phyloP scores from a whole-genome alignment of 2,113 vertebrate genomes.

The Callaeas wilsoni region DNA sequence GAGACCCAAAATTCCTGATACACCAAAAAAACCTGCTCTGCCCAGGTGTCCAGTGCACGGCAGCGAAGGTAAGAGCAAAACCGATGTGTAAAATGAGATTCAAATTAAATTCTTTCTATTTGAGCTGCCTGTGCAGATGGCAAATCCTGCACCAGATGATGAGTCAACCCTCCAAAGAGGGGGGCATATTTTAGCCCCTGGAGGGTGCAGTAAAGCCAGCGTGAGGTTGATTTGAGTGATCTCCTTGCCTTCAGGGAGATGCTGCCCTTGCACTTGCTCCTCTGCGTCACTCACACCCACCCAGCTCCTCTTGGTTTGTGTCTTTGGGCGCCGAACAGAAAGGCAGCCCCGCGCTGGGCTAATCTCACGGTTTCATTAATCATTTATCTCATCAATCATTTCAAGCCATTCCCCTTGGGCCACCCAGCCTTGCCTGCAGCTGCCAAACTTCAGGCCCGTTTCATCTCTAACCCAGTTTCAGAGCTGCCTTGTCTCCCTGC shows the following conservation, averaged over 20 bases:
- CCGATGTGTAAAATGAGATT: not conserved
- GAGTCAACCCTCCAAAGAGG: not conserved
- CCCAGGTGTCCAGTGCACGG: not conserved
- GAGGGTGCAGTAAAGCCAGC: not conserved
- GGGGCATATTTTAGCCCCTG: not conserved
- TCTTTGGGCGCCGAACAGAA: not conserved
- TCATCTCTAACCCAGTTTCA: slow-evolving; percentile 57
- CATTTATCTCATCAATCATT: slow-evolving; percentile 58
- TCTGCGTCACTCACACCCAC: not conserved
- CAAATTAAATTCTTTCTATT: not conserved
- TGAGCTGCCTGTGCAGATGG: not conserved
- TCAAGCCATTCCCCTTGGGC: not conserved
- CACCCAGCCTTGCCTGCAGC: slow-evolving; percentile 39
- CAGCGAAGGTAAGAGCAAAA: not conserved
- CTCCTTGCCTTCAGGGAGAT: not conserved
- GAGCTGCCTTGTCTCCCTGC: slow-evolving; percentile 7
- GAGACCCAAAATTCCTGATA: not conserved
- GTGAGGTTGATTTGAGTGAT: not conserved
- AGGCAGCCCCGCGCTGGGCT: not conserved
- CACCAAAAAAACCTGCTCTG: not conserved
- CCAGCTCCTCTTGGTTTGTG: not conserved
- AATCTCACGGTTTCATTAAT: slow-evolving; percentile 38
- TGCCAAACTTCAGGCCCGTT: slow-evolving; percentile 30
- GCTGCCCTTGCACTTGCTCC: not conserved
- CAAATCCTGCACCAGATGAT: not conserved